Conservation (phyloP, 2,113 vertebrate species). For the Lycocorax pyrrhopterus region DNA sequence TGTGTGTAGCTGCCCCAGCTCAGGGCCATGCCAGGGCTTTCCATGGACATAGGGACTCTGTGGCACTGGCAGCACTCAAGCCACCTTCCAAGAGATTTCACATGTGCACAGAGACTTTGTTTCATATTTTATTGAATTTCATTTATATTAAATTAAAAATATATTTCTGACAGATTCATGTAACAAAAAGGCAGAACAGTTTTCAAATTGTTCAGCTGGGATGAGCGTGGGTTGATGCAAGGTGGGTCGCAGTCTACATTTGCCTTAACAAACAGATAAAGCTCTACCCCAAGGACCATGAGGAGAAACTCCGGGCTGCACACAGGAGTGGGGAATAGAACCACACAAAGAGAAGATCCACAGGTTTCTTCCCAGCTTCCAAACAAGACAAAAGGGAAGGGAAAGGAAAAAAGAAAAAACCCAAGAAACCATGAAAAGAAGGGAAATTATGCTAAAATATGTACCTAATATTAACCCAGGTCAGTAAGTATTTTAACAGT, state of each 20-base stretch:
- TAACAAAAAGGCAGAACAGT: constrained; percentile 98
- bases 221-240: constrained; percentile 73
- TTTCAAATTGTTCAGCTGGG: constrained; percentile 87
- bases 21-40: background rate
- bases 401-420: background rate
- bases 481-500: constrained; percentile 76
- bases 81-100: background rate
- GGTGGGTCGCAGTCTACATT: constrained; percentile 70
- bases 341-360: constrained; percentile 61
- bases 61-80: background rate
- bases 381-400: constrained; percentile 47
- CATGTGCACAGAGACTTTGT: constrained; percentile 25
- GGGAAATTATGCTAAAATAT: constrained; percentile 77
- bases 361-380: constrained; percentile 68
- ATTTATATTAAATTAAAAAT: constrained; percentile 99
- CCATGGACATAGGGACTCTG: fast-evolving
- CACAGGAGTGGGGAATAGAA: constrained; percentile 20
- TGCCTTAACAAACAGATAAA: constrained; percentile 69
- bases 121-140: constrained; percentile 97
- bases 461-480: constrained; percentile 76
- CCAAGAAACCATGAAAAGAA: constrained; percentile 40
- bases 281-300: constrained; percentile 63
- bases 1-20: background rate
- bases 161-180: constrained; percentile 99
- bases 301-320: constrained; percentile 60